A percentile compares a stretch with the other conserved stretches of the same genome.
phyloP scores from a whole-genome alignment of 2,888 invertebrate genomes.

The Bedellia somnulentella region DNA sequence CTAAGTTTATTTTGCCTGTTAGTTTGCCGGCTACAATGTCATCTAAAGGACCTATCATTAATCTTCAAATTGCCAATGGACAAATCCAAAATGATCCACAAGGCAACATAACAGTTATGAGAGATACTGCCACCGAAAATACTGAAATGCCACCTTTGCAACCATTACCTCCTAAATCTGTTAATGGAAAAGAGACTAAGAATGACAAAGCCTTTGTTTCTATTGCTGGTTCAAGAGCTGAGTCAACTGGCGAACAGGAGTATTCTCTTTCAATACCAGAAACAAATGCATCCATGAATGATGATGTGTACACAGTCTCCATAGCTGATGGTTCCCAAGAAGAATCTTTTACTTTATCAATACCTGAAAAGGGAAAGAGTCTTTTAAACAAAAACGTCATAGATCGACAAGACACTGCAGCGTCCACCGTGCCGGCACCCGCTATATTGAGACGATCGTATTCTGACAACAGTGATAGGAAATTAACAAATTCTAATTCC shows the following conservation, averaged over 20 bases:
- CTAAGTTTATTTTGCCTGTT: conserved; percentile 56
- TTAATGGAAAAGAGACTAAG: conserved; percentile 34
- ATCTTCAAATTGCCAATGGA: conserved; percentile 69
- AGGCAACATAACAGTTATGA: conserved; percentile 65
- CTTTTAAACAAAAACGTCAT: conserved; percentile 36
- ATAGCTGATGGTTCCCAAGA: conserved; percentile 50
- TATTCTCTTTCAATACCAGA: conserved; percentile 55
- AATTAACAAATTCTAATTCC: conserved; percentile 26
- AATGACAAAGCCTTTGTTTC: conserved; percentile 40
- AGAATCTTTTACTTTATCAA: conserved; percentile 37
- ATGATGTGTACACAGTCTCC: conserved; percentile 55
- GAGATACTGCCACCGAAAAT: conserved; percentile 31
- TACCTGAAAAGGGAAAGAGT: conserved; percentile 46
- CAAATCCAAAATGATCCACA: conserved; percentile 63
- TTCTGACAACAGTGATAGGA: conserved; percentile 48
- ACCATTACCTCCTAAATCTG: conserved; percentile 33
- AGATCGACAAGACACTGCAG: conserved; percentile 29
- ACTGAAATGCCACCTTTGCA: conserved; percentile 47
- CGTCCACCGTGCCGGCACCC: conserved; percentile 25
- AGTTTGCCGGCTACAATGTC: conserved; percentile 56
- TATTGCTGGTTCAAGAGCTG: conserved; percentile 46
- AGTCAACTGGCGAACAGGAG: conserved; percentile 51
- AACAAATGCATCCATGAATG: conserved; percentile 52
- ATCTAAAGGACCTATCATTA: conserved; percentile 63
- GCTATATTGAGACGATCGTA: conserved; percentile 50